A percentile compares a stretch with the other conserved stretches of the same genome.
Conservation (phyloP, 2,797 vertebrate genomes). For the Ambastaia sidthimunki region DNA sequence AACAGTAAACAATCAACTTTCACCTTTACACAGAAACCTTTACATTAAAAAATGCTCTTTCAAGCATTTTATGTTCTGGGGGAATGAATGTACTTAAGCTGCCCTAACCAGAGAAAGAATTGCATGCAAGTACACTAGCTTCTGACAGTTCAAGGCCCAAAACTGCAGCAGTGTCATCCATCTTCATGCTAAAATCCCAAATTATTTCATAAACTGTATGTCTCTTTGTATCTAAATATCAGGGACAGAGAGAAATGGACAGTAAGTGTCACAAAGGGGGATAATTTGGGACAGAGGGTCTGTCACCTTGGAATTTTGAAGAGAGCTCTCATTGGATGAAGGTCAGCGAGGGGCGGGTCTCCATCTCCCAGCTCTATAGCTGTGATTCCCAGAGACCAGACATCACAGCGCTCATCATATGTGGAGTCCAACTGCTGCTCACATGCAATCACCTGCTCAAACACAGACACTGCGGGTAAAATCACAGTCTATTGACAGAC, state of each 20-base stretch:
- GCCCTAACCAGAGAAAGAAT: neutral
- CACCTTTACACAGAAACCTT: too few species aligned
- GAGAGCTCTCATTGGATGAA: slow-evolving; percentile 98
- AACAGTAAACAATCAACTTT: slow-evolving; percentile 49
- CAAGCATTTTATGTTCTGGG: neutral
- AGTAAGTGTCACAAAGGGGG: neutral
- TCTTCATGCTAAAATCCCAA: neutral
- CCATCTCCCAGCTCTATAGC: slow-evolving; percentile 95
- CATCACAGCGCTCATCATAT: slow-evolving; percentile 94
- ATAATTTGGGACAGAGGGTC: neutral
- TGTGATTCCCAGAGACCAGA: slow-evolving; percentile 96
- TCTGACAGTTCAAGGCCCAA: slow-evolving; percentile 20
- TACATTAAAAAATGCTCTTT: too few species aligned
- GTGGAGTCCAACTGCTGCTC: slow-evolving; percentile 96
- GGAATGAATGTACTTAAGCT: neutral
- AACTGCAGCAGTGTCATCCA: neutral
- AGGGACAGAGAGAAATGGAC: neutral
- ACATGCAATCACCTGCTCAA: slow-evolving; percentile 90
- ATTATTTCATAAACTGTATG: neutral
- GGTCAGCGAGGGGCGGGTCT: slow-evolving; percentile 92
- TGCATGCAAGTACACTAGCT: neutral
- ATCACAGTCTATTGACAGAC: too few species aligned
- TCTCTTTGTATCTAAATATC: neutral
- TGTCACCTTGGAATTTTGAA: slow-evolving; percentile 97
- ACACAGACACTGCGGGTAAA: neutral